A percentile compares a stretch with the other conserved stretches of the same genome.
Evolutionary conservation across 2,888 invertebrate genomes (phyloP).

Genomic region (Brenthis daphne): DNA sequence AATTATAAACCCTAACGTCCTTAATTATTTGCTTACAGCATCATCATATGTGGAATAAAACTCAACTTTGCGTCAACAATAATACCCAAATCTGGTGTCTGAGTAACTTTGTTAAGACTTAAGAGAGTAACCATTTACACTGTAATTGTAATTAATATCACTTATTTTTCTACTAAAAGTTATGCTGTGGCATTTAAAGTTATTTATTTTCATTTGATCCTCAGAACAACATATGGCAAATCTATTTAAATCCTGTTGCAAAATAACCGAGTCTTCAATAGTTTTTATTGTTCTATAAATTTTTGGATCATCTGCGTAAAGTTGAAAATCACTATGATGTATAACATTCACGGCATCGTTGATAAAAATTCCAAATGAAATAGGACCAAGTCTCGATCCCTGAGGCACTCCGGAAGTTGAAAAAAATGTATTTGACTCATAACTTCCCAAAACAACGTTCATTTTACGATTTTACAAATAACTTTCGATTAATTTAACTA

Average conservation of each 20-base stretch:
- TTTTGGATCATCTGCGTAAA: neutral
- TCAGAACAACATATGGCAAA: neutral
- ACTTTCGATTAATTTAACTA: no score
- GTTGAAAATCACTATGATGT: neutral
- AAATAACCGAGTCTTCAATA: neutral
- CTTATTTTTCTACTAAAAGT: neutral
- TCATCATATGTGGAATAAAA: constrained; percentile 3
- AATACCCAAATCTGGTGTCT: no score
- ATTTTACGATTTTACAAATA: no score
- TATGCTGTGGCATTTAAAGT: neutral
- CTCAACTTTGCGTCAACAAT: neutral
- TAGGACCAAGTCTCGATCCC: no score
- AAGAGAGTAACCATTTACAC: neutral
- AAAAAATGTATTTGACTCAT: no score
- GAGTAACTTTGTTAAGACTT: no score
- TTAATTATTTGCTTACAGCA: neutral
- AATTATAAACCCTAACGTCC: neutral
- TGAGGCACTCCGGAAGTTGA: no score
- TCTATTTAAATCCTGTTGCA: neutral
- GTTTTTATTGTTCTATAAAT: neutral
- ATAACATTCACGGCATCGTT: no score
- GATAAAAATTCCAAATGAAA: no score
- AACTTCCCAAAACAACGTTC: no score
- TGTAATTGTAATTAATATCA: neutral
- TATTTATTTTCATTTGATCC: neutral